Evolutionary conservation across 2,113 vertebrate genomes (phyloP), one percentile per base, ranked within the genome.

Genomic region (Callaeas wilsoni): DNA sequence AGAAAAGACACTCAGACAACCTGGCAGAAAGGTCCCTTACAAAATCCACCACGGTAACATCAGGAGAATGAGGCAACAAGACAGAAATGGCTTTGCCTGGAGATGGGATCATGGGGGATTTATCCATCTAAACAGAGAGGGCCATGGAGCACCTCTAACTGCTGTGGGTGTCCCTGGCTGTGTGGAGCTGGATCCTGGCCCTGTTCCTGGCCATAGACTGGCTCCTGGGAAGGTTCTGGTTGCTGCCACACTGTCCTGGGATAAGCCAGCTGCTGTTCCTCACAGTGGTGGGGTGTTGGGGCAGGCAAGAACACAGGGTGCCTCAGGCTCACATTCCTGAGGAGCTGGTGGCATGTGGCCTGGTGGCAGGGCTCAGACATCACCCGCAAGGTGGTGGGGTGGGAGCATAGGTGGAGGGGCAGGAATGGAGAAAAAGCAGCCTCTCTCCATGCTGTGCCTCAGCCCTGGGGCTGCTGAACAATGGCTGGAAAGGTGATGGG

Each of bases 211-310:
- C 44, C 20, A 8, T 6, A 41, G 57, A 46, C 50, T 50, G 87
- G 37, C 41, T 77, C 65, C 52, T 50, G 57, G 35, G 22, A 22
- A 65, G 47, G 10, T 39, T 39, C 75, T 56, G 53, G 26, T 55
- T 6, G 1, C 70, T 42, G 64, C 27, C 18, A 9, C 22, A 9
- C 19, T 1, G 1, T 30, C 39, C 71, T n/a, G 68, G 73, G 35
- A n/a, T 16, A 49, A 62, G 23, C 42, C 22, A 8, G n/a, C 6
- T 59, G 84, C 44, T 52, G 41, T 12, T 60, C 33, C 52, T 23
- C 33, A 4, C 37, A 4, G 41, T 0, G 2, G 10, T 25, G 39
- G n/a, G 22, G 6, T 56, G 56, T 10, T 3, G 2, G 52, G 35
- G 49, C 30, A 39, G 63, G 67, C 19, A 21, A 59, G 71, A 76